Evolutionary conservation across 2,888 invertebrate species (phyloP).

Genomic region (Pegoplata infirma): DNA sequence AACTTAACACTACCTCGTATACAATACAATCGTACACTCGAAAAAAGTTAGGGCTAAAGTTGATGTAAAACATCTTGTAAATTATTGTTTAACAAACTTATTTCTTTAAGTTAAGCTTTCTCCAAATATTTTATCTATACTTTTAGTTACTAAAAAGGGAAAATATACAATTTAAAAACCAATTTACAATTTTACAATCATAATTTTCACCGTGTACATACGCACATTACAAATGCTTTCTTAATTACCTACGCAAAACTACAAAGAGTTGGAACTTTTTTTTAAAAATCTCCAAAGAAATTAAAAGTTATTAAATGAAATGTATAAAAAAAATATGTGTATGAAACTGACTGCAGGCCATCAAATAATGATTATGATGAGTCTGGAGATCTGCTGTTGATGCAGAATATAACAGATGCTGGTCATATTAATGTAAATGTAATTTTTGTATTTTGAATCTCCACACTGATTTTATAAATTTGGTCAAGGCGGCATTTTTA

Average conservation of each 20-base stretch:
- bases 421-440: constrained; percentile 49
- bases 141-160: no score
- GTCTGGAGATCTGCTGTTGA: neutral
- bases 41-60: no score
- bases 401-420: neutral
- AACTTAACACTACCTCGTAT: constrained; percentile 9
- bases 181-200: no score
- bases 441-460: constrained; percentile 23
- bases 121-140: no score
- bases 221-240: constrained; percentile 44
- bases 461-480: neutral
- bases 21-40: neutral
- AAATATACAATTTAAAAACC: no score
- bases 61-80: no score
- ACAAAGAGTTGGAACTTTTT: constrained; percentile 32
- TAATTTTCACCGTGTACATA: no score
- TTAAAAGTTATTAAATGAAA: constrained; percentile 49
- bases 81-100: no score
- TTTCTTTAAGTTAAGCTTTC: no score
- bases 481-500: neutral
- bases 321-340: constrained; percentile 18
- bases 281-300: constrained; percentile 40
- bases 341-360: constrained; percentile 32
- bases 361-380: constrained; percentile 40
- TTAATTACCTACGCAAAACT: constrained; percentile 56